phyloP scores from a whole-genome alignment of 2,797 vertebrate species.

The Echeneis naucrates region DNA sequence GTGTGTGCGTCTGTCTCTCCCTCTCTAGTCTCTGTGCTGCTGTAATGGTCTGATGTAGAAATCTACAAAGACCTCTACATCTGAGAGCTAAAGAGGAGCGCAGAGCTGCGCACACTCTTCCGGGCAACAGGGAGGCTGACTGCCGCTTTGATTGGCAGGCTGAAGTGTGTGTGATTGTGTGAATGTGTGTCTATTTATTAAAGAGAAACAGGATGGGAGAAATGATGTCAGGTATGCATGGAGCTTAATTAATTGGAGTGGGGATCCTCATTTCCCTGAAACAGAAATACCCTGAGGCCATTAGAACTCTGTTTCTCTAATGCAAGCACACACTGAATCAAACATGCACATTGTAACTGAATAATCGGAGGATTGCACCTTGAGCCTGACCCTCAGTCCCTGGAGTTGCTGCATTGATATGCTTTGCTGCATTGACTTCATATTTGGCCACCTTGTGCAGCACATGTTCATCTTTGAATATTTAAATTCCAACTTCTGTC shows the following conservation, averaged over 20 bases:
- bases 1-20: not conserved
- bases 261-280: conserved; percentile 52
- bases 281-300: conserved; percentile 59
- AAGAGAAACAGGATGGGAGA: conserved; percentile 25
- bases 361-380: conserved; percentile 26
- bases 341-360: conserved; percentile 23
- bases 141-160: conserved; percentile 68
- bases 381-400: conserved; percentile 20
- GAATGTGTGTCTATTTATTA: conserved; percentile 18
- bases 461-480: conserved; percentile 4
- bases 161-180: conserved; percentile 16
- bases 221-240: conserved; percentile 52
- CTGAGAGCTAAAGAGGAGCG: conserved; percentile 54
- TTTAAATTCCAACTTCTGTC: conserved; percentile 34
- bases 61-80: conserved; percentile 64
- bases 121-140: conserved; percentile 46
- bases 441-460: not conserved
- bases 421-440: conserved; percentile 15
- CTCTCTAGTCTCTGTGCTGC: conserved; percentile 35
- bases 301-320: conserved; percentile 28
- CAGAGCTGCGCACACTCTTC: conserved; percentile 39
- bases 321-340: conserved; percentile 30
- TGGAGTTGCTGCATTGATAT: not conserved
- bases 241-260: conserved; percentile 67
- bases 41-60: conserved; percentile 67